Base-by-base conservation (phyloP, 1,140 invertebrate species). In the Drosophila paulistorum region DNA sequence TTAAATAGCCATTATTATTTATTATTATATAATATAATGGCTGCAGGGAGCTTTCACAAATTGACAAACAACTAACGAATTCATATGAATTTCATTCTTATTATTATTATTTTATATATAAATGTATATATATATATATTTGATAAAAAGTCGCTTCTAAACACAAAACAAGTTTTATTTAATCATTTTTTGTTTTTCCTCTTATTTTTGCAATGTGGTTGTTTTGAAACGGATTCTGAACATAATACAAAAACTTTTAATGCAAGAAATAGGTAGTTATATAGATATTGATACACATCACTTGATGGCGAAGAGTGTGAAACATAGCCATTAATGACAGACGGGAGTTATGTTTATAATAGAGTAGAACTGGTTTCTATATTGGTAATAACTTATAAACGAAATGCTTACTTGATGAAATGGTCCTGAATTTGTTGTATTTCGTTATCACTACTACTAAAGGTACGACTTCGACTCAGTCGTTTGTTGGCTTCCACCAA, bases 391-490 rank as follows among this genome's bases (percentile, higher is more conserved):
- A 65, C 68, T 68, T 69, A 60, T 9, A 66, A 63, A 14, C n/a
- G 30, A 13, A 62, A 26, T 55, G 20, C 54, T 64, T 55, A 45
- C 35, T 48, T 23, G 42, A 42, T 45, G 41, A 39, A 30, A 65
- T 48, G 41, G 14, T 55, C 37, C 42, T 65, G 59, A 55, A 65
- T 63, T 42, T 69, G 45, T 81, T 59, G 69, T 39, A 63, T 71
- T 68, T 79, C 73, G 17, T 23, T 58, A 39, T 35, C 35, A 57
- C n/a, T 14, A 65, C 72, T 85, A 63, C 90, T 91, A 33, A 91
- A 87, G 14, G 90, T 91, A 9, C 86, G 85, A 59, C 86, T 90
- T 33, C 85, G 85, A 63, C 85, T 91, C n/a, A 90, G 68, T 7
- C 90, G 75, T 9, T 75, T 73, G 10, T 86, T 73, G 5, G 81